Evolutionary conservation across 2,113 vertebrate genomes (phyloP), one percentile per base, ranked within the genome.

Genomic region (Corythaeola cristata): DNA sequence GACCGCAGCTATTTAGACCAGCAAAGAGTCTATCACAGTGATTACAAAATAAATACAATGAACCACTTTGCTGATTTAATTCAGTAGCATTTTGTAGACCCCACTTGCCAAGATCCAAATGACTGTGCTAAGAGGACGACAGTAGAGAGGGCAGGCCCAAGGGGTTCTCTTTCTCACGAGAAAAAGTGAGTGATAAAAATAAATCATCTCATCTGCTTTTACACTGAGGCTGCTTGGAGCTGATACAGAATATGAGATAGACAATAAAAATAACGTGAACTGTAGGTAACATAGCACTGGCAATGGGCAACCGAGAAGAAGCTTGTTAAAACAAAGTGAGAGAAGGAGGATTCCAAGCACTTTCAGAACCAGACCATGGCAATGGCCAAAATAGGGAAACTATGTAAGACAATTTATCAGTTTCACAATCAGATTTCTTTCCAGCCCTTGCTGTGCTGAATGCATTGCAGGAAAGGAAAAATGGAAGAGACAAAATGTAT

Each of bases 351-450:
- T 96, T 97, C 91, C 95, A 94, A 90, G 93, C 93, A 95, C 95
- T 97, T 97, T 97, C 91, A 76, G 71, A 95, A 93, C 89, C 91
- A 96, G 93, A 96, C 93, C 82, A 94, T 94, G 91, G 94, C 87
- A 97, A 97, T 96, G 91, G 96, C 96, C 96, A 97, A 97, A 97
- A 96, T 96, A 97, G 96, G 90, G 96, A 97, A 97, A 97, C 96
- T 96, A 97, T 97, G 97, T 95, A 96, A 96, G 89, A 96, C 93
- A 96, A 96, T 97, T 97, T 97, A 97, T 96, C 96, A 95, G 96
- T 95, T 97, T 96, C 96, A 97, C 92, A 96, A 96, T 97, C 96
- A 95, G 95, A 95, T 95, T 94, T 96, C 92, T 96, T 97, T 96
- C 96, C 95, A 97, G 92, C 81, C 75, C 89, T 94, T 83, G 95